Conservation (phyloP, 2,888 invertebrate species). For the Leptopilina syphax region DNA sequence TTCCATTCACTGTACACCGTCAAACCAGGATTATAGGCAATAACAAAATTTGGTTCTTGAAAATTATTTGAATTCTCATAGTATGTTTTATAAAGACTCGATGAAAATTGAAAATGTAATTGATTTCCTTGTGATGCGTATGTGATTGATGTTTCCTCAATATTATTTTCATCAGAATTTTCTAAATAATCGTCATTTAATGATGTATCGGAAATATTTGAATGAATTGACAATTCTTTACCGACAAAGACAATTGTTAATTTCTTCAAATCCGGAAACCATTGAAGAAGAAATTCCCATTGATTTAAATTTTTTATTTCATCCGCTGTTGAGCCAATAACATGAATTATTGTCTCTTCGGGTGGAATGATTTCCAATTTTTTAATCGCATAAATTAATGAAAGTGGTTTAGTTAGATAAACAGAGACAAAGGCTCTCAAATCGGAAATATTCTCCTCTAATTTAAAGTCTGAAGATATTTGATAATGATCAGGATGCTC, state of each 20-base stretch:
- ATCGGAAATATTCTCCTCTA: background rate
- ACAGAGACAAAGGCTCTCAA: conserved; percentile 39
- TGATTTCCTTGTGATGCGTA: background rate
- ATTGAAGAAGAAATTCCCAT: conserved; percentile 71
- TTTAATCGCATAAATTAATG: conserved; percentile 62
- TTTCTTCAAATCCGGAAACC: conserved; percentile 59
- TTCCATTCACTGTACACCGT: conserved; percentile 62
- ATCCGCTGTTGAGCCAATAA: conserved; percentile 56
- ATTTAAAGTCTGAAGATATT: conserved; percentile 50
- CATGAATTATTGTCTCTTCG: conserved; percentile 61
- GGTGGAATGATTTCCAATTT: conserved; percentile 49
- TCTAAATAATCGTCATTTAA: too few relatives aligned
- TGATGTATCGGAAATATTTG: too few relatives aligned
- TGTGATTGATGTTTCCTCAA: background rate
- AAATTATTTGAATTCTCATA: conserved; percentile 46
- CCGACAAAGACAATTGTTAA: conserved; percentile 66
- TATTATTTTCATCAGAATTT: conserved; percentile 40
- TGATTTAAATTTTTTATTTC: conserved; percentile 42
- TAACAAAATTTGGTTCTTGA: conserved; percentile 60
- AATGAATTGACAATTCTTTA: conserved; percentile 61
- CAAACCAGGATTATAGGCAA: conserved; percentile 67
- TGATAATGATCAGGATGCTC: background rate
- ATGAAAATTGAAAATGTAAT: background rate
- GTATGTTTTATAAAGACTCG: background rate
- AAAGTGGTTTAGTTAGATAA: conserved; percentile 65